These are phyloP conservation scores for Protophormia terraenovae DNA, from an alignment of 2,888 invertebrate genomes.

Conservation along the genomic window DNA sequence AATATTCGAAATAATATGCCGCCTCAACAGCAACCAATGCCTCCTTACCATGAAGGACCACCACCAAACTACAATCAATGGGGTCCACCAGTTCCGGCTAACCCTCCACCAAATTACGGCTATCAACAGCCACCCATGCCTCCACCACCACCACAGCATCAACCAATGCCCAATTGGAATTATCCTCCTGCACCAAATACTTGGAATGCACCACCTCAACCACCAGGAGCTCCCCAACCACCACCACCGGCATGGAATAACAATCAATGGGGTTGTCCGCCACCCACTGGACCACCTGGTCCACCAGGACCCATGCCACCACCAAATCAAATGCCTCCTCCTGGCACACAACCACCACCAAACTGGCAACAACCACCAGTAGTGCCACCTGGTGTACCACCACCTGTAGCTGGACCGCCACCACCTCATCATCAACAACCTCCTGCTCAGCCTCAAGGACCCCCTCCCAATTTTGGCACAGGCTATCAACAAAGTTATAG, in stretches of 20 bases:
- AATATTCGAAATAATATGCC: conserved; percentile 70
- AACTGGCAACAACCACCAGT: conserved; percentile 69
- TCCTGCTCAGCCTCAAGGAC: conserved; percentile 65
- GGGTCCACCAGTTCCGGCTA: conserved; percentile 71
- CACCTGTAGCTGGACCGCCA: conserved; percentile 67
- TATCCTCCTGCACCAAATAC: conserved; percentile 75
- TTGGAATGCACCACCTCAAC: conserved; percentile 77
- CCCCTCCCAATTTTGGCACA: conserved; percentile 81
- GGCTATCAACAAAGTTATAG: conserved; percentile 92
- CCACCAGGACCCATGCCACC: conserved; percentile 50
- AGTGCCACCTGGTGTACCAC: conserved; percentile 70
- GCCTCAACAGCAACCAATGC: conserved; percentile 72
- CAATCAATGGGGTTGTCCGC: conserved; percentile 75
- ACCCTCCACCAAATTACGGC: conserved; percentile 71
- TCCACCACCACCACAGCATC: conserved; percentile 74
- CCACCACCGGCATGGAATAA: conserved; percentile 71
- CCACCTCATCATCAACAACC: conserved; percentile 67
- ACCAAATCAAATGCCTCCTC: conserved; percentile 67
- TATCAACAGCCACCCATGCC: conserved; percentile 80
- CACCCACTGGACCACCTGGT: conserved; percentile 68
- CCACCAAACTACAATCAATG: conserved; percentile 79
- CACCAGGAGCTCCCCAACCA: conserved; percentile 68
- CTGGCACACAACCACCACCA: conserved; percentile 72
- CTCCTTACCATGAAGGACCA: conserved; percentile 73
- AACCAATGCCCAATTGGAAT: conserved; percentile 75